Evolutionary conservation across 2,797 vertebrate genomes (phyloP).

Genomic region (Pseudochirops corinnae): DNA sequence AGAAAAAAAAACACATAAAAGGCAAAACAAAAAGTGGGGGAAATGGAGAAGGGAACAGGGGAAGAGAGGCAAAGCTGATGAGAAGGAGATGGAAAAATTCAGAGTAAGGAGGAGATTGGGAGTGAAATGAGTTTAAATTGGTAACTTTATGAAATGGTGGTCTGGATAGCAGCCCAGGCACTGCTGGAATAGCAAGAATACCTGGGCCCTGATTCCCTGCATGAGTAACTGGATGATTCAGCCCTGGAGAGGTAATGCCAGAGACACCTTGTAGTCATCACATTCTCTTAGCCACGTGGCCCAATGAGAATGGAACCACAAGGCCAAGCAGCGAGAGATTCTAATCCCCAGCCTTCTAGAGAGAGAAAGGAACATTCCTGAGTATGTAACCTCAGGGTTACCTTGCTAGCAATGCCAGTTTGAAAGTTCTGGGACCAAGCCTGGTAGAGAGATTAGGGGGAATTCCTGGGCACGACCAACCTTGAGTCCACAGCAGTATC

Average conservation of each 20-base stretch:
- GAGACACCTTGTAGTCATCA: neutral
- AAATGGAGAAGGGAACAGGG: neutral
- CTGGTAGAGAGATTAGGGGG: neutral
- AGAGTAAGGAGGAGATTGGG: neutral
- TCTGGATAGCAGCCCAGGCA: neutral
- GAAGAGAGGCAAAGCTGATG: neutral
- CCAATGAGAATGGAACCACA: neutral
- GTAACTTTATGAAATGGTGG: neutral
- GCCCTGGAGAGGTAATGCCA: neutral
- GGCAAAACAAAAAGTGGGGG: neutral
- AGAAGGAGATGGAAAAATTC: neutral
- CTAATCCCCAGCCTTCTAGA: neutral
- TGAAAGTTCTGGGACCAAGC: neutral
- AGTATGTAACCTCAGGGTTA: neutral
- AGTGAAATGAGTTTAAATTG: neutral
- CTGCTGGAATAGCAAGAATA: neutral
- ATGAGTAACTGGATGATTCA: neutral
- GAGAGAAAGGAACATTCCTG: neutral
- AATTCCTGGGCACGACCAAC: neutral
- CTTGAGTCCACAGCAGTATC: neutral
- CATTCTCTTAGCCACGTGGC: neutral
- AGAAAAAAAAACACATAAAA: neutral
- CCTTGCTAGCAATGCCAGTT: neutral
- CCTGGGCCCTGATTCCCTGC: neutral
- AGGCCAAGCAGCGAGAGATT: neutral